These are phyloP conservation scores for Coregonus ussuriensis DNA, from an alignment of 2,797 vertebrate genomes.

Conservation along the genomic window DNA sequence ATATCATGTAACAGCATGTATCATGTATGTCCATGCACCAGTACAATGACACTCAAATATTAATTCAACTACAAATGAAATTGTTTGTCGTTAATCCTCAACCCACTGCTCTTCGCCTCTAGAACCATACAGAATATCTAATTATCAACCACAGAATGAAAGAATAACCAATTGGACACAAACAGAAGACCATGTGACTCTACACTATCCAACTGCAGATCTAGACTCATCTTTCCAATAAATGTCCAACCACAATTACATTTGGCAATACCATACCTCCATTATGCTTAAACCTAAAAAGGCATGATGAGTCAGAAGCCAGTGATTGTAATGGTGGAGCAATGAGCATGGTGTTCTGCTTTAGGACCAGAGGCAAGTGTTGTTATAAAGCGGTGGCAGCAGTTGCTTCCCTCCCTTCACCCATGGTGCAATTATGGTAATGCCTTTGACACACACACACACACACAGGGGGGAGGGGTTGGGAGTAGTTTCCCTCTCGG, in stretches of 20 bases:
- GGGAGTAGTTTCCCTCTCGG: slow-evolving; percentile 53
- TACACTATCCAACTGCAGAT: neutral
- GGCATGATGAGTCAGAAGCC: slow-evolving; percentile 18
- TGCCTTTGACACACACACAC: slow-evolving; percentile 5
- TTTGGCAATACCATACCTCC: neutral
- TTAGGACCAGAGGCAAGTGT: slow-evolving; percentile 58
- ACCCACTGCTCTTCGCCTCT: no score
- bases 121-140: no score
- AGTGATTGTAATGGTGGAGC: slow-evolving; percentile 39
- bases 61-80: no score
- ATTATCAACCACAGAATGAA: no score
- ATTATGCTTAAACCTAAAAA: slow-evolving; percentile 11
- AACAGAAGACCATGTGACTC: no score
- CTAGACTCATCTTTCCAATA: neutral
- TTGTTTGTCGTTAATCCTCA: no score
- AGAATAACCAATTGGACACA: no score
- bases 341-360: slow-evolving; percentile 26
- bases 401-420: neutral
- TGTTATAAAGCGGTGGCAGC: slow-evolving; percentile 55
- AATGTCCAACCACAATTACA: neutral
- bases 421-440: slow-evolving; percentile 63
- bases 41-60: no score
- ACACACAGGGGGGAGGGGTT: slow-evolving; percentile 26
- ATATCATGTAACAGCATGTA: neutral
- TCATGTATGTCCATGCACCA: no score